Conservation (phyloP, 2,113 vertebrate species). For the Cyprinodon variegatus region DNA sequence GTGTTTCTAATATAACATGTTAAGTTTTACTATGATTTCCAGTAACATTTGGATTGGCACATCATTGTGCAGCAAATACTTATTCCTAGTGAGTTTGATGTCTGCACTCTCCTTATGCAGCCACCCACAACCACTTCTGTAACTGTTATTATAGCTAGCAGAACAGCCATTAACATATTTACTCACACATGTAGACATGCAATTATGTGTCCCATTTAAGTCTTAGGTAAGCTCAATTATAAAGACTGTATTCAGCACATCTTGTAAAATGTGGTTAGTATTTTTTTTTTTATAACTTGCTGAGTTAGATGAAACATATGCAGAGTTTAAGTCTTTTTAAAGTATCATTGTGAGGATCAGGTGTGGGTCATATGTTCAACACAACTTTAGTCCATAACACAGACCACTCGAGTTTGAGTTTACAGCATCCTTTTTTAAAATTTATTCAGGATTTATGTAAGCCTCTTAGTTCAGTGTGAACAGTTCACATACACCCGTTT, state of each 20-base stretch:
- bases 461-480: neutral
- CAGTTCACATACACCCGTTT: neutral
- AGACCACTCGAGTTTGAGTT: neutral
- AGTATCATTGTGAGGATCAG: neutral
- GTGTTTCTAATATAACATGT: constrained; percentile 19
- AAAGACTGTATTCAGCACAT: neutral
- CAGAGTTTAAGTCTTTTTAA: neutral
- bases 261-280: neutral
- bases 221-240: constrained; percentile 3
- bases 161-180: constrained; percentile 31
- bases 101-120: constrained; percentile 37
- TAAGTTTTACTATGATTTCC: constrained; percentile 10
- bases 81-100: constrained; percentile 19
- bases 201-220: neutral
- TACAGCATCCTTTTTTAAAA: neutral
- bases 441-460: neutral
- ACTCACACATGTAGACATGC: constrained; percentile 5
- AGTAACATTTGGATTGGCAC: constrained; percentile 25
- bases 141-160: constrained; percentile 22
- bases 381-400: neutral
- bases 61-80: constrained; percentile 24
- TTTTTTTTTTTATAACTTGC: neutral
- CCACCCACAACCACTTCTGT: constrained; percentile 29
- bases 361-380: neutral
- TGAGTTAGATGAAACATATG: neutral